Conservation (phyloP, 2,113 vertebrate genomes). For the Eidolon helvum region DNA sequence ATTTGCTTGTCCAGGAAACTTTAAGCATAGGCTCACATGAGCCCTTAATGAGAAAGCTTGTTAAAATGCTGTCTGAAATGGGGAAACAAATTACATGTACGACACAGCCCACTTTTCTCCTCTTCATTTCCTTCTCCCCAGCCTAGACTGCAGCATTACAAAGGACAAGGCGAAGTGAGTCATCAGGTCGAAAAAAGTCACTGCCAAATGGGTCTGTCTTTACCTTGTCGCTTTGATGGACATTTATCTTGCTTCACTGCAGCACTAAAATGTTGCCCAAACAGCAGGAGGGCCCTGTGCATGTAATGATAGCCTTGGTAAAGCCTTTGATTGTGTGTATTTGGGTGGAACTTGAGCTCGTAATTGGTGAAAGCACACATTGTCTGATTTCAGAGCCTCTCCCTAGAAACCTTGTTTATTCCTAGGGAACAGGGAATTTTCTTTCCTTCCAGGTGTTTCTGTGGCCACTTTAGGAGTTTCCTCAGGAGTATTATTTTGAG, state of each 20-base stretch:
- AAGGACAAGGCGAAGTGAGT: constrained; percentile 51
- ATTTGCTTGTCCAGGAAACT: constrained; percentile 59
- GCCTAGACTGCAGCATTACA: background rate
- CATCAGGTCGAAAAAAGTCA: constrained; percentile 31
- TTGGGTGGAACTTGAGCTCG: constrained; percentile 74
- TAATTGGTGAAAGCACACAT: constrained; percentile 58
- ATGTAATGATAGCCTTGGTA: constrained; percentile 57
- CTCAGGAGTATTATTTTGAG: background rate
- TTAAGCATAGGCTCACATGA: constrained; percentile 46
- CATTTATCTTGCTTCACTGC: constrained; percentile 63
- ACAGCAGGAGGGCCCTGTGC: constrained; percentile 61
- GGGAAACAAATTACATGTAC: constrained; percentile 58
- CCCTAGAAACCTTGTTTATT: constrained; percentile 61
- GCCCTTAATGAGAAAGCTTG: constrained; percentile 72
- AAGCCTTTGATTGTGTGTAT: constrained; percentile 70
- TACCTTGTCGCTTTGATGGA: constrained; percentile 11
- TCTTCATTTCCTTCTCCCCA: constrained; percentile 57
- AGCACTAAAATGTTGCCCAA: constrained; percentile 44
- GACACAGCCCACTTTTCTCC: constrained; percentile 56
- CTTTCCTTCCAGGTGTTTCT: background rate
- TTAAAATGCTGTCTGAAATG: constrained; percentile 64
- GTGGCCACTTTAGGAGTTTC: background rate
- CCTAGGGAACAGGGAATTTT: background rate
- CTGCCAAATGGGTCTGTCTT: background rate
- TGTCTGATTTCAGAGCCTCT: constrained; percentile 52